A percentile compares a stretch with the other conserved stretches of the same genome.
phyloP scores from a whole-genome alignment of 2,888 invertebrate species.

The Pollenia griseotomentosa region DNA sequence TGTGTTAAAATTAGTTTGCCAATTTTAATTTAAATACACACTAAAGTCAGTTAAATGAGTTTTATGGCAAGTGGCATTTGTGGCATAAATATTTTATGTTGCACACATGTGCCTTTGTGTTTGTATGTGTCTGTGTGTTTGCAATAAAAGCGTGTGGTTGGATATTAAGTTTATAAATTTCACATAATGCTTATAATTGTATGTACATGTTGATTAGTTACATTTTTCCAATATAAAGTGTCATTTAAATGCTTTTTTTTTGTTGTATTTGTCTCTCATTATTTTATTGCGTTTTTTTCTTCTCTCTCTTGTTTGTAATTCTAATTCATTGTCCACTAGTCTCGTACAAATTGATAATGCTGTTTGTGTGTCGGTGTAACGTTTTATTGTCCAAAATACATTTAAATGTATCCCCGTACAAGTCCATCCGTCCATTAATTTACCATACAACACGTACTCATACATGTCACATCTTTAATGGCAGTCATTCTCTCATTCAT shows the following conservation, averaged over 20 bases:
- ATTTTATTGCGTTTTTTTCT: slow-evolving; percentile 29
- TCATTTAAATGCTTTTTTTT: slow-evolving; percentile 16
- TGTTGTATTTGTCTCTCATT: not conserved
- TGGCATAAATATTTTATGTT: slow-evolving; percentile 12
- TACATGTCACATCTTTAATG: slow-evolving; percentile 67
- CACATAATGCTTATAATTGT: slow-evolving; percentile 56
- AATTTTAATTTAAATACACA: slow-evolving; percentile 46
- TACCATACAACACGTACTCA: slow-evolving; percentile 62
- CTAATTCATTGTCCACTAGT: slow-evolving; percentile 42
- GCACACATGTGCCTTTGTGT: not conserved
- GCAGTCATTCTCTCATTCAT: slow-evolving; percentile 42
- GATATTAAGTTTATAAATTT: slow-evolving; percentile 53
- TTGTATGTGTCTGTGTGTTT: not conserved
- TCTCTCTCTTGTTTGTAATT: slow-evolving; percentile 27
- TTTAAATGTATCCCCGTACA: not conserved
- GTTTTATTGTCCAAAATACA: slow-evolving; percentile 1
- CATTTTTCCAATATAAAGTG: slow-evolving; percentile 45
- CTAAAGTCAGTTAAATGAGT: slow-evolving; percentile 42
- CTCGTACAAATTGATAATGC: slow-evolving; percentile 31
- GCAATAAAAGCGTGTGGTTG: not conserved
- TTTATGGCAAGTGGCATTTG: slow-evolving; percentile 1
- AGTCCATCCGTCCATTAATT: slow-evolving; percentile 31
- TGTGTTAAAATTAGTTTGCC: not conserved
- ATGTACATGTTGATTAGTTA: slow-evolving; percentile 57
- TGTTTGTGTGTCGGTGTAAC: slow-evolving; percentile 4